A percentile compares a stretch with the other conserved stretches of the same genome.
Evolutionary conservation across 2,888 invertebrate genomes (phyloP).

Genomic region (Zelleria hepariella): DNA sequence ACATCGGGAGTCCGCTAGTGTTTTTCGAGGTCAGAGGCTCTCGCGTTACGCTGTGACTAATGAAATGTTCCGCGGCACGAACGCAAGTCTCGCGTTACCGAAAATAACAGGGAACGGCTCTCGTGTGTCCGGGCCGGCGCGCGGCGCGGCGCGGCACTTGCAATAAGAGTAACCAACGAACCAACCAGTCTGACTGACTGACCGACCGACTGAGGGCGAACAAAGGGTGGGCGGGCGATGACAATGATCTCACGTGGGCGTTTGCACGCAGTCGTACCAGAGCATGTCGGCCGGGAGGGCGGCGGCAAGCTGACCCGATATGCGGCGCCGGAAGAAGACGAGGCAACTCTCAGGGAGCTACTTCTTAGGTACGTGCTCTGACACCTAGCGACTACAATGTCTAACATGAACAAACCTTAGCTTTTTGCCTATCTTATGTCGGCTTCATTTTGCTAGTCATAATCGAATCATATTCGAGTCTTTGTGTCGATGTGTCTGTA

Average conservation of each 20-base stretch:
- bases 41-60: neutral
- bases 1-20: neutral
- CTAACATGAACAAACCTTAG: constrained; percentile 3
- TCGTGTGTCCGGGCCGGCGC: neutral
- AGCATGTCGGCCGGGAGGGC: constrained; percentile 70
- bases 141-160: neutral
- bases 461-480: constrained; percentile 4
- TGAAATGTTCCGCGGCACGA: neutral
- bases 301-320: constrained; percentile 79
- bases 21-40: neutral
- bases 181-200: neutral
- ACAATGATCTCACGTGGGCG: constrained; percentile 36
- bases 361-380: constrained; percentile 85
- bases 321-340: constrained; percentile 91
- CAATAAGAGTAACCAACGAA: neutral
- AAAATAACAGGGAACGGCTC: neutral
- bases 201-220: too few species aligned
- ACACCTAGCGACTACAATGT: constrained; percentile 32
- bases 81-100: neutral
- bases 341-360: constrained; percentile 94
- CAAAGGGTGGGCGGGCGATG: neutral
- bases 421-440: constrained; percentile 1
- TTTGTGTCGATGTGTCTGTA: constrained; percentile 26
- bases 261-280: constrained; percentile 69
- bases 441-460: constrained; percentile 5